Evolutionary conservation across 2,113 vertebrate genomes (phyloP), one percentile per base, ranked within the genome.

Genomic region (Mustela nigripes): DNA sequence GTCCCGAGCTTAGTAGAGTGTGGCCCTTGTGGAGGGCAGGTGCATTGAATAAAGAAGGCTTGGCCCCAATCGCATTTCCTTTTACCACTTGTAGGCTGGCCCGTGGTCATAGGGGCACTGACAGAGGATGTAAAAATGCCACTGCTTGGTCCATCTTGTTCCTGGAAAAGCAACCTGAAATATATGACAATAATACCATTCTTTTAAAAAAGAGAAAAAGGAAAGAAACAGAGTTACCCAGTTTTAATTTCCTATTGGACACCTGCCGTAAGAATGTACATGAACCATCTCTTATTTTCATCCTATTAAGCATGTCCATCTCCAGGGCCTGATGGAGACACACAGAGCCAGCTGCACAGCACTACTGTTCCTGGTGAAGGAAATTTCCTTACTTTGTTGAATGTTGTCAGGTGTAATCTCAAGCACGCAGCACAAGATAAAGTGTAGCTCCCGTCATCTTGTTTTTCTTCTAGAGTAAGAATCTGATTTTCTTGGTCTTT

Each of bases 401-500:
- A 22, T 79, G 31, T 45, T 87, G 92, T 93, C 78, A 65, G n/a
- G 53, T 95, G 50, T 94, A 71, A 80, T 81, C 36, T 94, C 39
- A 67, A 48, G 63, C 65, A 94, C 48, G 26, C 69, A 65, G 48
- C 24, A 76, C 26, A 36, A 42, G 79, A 26, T 89, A 78, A 85
- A 76, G 31, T 28, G 62, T 7, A 89, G 45, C 31, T 62, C 69
- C 56, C 56, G 91, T 85, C 56, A n/a, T 71, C 78, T 50, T 96
- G 31, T 89, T 76, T 92, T 88, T 63, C n/a, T 85, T 65, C 88
- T 90, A 11, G 26, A 92, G 33, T n/a, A 28, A 91, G 42, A 79
- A 65, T 83, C 10, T 53, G 42, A 22, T 92, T 86, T 91, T 86
- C 89, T 89, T 94, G 74, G n/a, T 69, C 60, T 97, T 91, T 48